A percentile compares a stretch with the other conserved stretches of the same genome.
These are phyloP conservation scores for Corythoichthys haematopterus DNA, from an alignment of 2,113 vertebrate genomes.

Conservation along the genomic window DNA sequence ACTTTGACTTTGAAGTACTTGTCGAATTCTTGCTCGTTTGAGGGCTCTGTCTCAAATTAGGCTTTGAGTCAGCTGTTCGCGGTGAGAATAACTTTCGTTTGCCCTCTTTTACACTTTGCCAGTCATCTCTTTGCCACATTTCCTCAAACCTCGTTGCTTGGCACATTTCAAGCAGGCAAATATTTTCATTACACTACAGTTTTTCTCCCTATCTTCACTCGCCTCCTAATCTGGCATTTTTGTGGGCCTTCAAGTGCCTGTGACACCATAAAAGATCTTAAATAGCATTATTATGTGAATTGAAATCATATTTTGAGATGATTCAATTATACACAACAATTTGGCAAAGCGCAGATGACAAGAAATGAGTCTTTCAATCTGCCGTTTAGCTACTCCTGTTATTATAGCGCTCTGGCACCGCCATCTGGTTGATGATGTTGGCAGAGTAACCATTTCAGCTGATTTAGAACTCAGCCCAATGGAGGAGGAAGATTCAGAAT, in stretches of 20 bases:
- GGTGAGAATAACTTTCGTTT: constrained; percentile 70
- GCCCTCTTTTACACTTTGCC: constrained; percentile 22
- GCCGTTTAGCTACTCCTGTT: too few relatives aligned
- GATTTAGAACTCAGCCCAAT: too few relatives aligned
- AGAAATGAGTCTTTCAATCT: too few relatives aligned
- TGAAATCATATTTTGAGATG: too few relatives aligned
- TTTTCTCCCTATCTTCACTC: background rate
- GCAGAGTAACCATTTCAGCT: too few relatives aligned
- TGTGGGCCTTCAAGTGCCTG: background rate
- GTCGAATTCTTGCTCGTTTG: constrained; percentile 44
- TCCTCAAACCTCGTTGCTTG: constrained; percentile 13
- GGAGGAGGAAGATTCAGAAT: too few relatives aligned
- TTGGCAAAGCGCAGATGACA: too few relatives aligned
- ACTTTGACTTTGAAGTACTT: constrained; percentile 3
- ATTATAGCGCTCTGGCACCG: too few relatives aligned
- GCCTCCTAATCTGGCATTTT: constrained; percentile 26
- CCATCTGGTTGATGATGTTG: too few relatives aligned
- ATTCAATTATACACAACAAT: too few relatives aligned
- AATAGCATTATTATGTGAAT: background rate
- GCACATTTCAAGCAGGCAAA: background rate
- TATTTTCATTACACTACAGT: constrained; percentile 13
- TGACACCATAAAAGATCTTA: constrained; percentile 4
- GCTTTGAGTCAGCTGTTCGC: constrained; percentile 66
- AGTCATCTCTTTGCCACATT: constrained; percentile 32
- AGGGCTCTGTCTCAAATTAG: constrained; percentile 62